These are phyloP conservation scores for Geopemphigus sp. DNA, from an alignment of 1,140 invertebrate genomes.

Conservation along the genomic window DNA sequence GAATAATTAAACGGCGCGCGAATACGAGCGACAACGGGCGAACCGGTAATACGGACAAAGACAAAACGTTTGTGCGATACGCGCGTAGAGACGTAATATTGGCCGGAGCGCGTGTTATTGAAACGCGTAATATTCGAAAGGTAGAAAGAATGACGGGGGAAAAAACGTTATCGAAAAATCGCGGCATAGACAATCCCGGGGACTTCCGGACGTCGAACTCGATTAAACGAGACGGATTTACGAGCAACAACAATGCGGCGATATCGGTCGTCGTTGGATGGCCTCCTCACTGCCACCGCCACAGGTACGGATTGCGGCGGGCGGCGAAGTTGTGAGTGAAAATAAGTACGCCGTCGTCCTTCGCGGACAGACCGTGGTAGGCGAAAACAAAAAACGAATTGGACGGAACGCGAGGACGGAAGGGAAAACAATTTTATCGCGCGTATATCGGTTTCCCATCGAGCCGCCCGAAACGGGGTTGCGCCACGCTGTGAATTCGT, in stretches of 20 bases:
- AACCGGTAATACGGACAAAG: no score
- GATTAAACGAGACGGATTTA: constrained; percentile 26
- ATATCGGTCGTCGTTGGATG: not conserved
- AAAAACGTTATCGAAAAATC: constrained; percentile 4
- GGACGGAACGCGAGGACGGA: not conserved
- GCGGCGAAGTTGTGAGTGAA: not conserved
- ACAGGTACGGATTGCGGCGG: not conserved
- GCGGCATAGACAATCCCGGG: not conserved
- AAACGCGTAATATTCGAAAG: not conserved
- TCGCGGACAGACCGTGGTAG: constrained; percentile 6
- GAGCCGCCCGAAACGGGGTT: not conserved
- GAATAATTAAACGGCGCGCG: no score
- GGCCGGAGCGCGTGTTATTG: no score
- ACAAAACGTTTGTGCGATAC: no score
- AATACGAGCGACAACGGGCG: no score
- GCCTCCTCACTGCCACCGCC: no score
- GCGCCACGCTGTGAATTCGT: constrained; percentile 36
- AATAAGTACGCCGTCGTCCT: not conserved
- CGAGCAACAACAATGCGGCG: constrained; percentile 39
- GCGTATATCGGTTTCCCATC: no score
- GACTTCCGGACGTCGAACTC: constrained; percentile 40
- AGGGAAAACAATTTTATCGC: constrained; percentile 33
- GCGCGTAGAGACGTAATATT: no score
- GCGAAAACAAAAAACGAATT: not conserved
- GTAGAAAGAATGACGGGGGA: not conserved